A percentile compares a stretch with the other conserved stretches of the same genome.
Conservation (phyloP, 2,888 invertebrate genomes). For the Microctonus hyperodae region DNA sequence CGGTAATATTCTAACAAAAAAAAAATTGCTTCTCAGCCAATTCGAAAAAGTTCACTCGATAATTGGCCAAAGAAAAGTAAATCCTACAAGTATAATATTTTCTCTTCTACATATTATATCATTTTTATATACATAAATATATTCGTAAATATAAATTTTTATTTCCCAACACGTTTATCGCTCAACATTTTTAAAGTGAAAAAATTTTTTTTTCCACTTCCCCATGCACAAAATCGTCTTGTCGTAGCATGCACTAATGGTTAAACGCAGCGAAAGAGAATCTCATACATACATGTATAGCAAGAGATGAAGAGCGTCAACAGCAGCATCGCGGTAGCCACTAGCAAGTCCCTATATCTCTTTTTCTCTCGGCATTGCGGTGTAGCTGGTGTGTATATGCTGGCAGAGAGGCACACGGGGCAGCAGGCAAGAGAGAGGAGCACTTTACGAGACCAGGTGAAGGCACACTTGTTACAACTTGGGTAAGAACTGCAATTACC, state of each 20-base stretch:
- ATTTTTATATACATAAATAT: not conserved
- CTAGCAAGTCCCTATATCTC: conserved; percentile 13
- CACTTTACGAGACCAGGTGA: conserved; percentile 39
- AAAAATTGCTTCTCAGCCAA: not conserved
- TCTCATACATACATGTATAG: not conserved
- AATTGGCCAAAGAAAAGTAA: conserved; percentile 14
- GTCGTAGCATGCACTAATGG: not conserved
- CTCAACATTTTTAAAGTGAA: not conserved
- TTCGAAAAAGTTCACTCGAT: not conserved
- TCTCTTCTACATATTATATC: not conserved
- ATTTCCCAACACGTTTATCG: not conserved
- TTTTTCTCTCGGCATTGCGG: conserved; percentile 4
- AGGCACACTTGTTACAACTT: conserved; percentile 42
- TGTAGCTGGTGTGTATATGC: conserved; percentile 24
- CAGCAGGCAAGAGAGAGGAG: conserved; percentile 18
- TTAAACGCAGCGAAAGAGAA: not conserved
- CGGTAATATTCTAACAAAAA: not conserved
- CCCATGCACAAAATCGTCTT: not conserved
- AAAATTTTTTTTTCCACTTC: not conserved
- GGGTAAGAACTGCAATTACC: conserved; percentile 44
- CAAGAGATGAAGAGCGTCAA: not conserved
- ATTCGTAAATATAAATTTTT: not conserved
- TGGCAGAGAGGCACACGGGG: not conserved
- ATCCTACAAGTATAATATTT: not conserved
- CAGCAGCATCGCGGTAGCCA: conserved; percentile 16